phyloP scores from a whole-genome alignment of 1,140 invertebrate species.

The Drosophila setifemur region DNA sequence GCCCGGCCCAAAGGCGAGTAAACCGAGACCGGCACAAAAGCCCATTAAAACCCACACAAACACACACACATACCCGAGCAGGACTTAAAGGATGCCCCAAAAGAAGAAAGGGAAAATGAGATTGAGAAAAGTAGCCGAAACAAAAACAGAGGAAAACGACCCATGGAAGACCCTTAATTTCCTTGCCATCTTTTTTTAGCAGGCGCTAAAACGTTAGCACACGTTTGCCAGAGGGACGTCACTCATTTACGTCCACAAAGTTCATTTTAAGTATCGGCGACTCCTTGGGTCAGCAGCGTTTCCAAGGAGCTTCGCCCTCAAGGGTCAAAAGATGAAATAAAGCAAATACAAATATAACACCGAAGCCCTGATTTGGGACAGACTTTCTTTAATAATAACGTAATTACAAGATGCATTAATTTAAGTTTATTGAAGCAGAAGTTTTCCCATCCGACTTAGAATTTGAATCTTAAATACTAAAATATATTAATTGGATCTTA shows the following conservation, averaged over 20 bases:
- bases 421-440: not conserved
- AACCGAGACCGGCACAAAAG: conserved; percentile 52
- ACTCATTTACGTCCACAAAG: conserved; percentile 33
- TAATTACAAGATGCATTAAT: conserved; percentile 33
- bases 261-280: conserved; percentile 28
- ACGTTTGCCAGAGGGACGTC: conserved; percentile 31
- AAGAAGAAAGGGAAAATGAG: conserved; percentile 6
- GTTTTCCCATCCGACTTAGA: too few relatives aligned
- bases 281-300: conserved; percentile 1
- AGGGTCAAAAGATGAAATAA: not conserved
- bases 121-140: conserved; percentile 24
- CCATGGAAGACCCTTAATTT: conserved; percentile 41
- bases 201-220: conserved; percentile 52
- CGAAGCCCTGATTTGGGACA: not conserved
- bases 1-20: conserved; percentile 30
- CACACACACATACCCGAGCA: conserved; percentile 3
- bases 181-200: conserved; percentile 19
- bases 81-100: conserved; percentile 16
- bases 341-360: too few relatives aligned
- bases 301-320: not conserved
- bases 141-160: not conserved
- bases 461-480: too few relatives aligned
- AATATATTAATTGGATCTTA: too few relatives aligned
- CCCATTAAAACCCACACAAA: conserved; percentile 57
- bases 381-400: conserved; percentile 42